phyloP scores from a whole-genome alignment of 37 sponge, comb jelly and placozoan genomes.

The Beroe forskalii region DNA sequence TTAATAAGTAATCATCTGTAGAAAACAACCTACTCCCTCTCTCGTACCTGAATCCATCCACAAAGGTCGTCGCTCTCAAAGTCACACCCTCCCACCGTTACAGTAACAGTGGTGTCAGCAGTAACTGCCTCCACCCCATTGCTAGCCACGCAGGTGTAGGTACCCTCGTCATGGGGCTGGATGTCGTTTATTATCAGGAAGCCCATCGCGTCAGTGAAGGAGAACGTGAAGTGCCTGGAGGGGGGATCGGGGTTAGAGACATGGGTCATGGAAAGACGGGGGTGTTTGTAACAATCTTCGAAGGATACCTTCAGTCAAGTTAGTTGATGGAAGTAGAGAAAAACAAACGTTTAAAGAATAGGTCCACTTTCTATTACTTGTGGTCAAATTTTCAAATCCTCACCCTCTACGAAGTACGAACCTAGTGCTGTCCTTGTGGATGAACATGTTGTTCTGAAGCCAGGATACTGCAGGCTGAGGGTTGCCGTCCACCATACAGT shows the following conservation, averaged over 20 bases:
- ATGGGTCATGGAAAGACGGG: too few species aligned
- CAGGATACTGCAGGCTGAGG: slow-evolving; percentile 22
- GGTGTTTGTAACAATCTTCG: too few species aligned
- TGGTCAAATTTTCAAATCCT: too few species aligned
- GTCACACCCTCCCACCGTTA: slow-evolving; percentile 46
- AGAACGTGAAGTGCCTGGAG: slow-evolving; percentile 48
- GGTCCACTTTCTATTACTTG: too few species aligned
- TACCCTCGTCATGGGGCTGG: slow-evolving; percentile 61
- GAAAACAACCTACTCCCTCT: too few species aligned
- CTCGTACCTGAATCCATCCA: slow-evolving; percentile 52
- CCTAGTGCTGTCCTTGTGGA: slow-evolving; percentile 37
- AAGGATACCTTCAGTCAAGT: too few species aligned
- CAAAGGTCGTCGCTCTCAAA: not conserved
- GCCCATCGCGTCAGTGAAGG: slow-evolving; percentile 38
- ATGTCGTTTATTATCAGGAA: not conserved
- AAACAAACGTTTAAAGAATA: too few species aligned
- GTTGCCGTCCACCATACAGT: slow-evolving; percentile 32
- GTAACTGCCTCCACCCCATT: slow-evolving; percentile 49
- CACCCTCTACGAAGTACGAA: too few species aligned
- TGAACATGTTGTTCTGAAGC: slow-evolving; percentile 56
- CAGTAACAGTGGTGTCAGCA: slow-evolving; percentile 34
- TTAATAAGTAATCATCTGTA: too few species aligned
- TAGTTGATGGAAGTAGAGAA: too few species aligned
- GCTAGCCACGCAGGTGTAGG: slow-evolving; percentile 35
- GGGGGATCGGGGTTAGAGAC: too few species aligned